A percentile compares a stretch with the other conserved stretches of the same genome.
Evolutionary conservation across 2,888 invertebrate genomes (phyloP).

Genomic region (Isoperla grammatica): DNA sequence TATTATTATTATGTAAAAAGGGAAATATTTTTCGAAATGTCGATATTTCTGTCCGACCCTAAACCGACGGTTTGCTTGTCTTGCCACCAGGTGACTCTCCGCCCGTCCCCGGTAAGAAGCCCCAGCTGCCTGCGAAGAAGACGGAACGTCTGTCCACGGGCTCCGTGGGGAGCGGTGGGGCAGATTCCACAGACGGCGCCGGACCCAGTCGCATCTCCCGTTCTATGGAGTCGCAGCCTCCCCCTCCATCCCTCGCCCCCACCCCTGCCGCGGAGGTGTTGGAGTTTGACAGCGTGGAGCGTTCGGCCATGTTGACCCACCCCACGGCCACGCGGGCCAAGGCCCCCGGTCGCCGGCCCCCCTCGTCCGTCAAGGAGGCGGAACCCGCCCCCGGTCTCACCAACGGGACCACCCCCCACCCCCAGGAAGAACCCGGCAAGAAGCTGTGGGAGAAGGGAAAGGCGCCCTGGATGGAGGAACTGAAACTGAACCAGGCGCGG

Average conservation of each 20-base stretch:
- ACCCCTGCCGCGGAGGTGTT: constrained; percentile 31
- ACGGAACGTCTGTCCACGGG: neutral
- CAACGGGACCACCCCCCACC: constrained; percentile 36
- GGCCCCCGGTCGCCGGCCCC: constrained; percentile 61
- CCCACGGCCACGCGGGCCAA: constrained; percentile 53
- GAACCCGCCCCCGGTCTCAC: constrained; percentile 29
- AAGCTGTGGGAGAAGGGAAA: constrained; percentile 53
- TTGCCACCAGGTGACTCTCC: constrained; percentile 15
- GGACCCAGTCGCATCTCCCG: constrained; percentile 14
- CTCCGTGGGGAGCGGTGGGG: neutral
- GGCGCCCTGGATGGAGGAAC: constrained; percentile 76
- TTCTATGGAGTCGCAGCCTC: neutral
- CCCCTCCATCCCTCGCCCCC: constrained; percentile 7
- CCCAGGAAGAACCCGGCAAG: constrained; percentile 13
- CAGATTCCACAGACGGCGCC: constrained; percentile 23
- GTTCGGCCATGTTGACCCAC: constrained; percentile 47
- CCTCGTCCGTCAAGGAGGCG: constrained; percentile 36
- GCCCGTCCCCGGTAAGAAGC: constrained; percentile 35
- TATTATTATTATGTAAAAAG: too few species aligned
- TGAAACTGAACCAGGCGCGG: constrained; percentile 70
- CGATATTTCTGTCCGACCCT: too few species aligned
- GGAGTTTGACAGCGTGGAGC: constrained; percentile 47
- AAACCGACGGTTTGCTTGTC: too few species aligned
- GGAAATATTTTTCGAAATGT: too few species aligned
- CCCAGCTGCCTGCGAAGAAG: constrained; percentile 23